Evolutionary conservation across 2,113 vertebrate genomes (phyloP).

Genomic region (Strix aluco): DNA sequence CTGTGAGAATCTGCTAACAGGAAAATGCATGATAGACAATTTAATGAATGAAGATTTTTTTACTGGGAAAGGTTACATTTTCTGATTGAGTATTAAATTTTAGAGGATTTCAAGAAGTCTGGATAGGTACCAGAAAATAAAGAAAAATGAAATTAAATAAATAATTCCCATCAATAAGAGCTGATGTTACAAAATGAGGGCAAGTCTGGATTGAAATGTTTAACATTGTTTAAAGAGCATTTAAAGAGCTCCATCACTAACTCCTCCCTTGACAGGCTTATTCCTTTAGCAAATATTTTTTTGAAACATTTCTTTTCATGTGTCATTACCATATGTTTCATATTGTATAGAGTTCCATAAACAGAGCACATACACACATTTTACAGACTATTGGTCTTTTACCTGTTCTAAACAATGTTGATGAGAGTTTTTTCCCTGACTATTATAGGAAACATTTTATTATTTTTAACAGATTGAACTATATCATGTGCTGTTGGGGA

Average conservation of each 20-base stretch:
- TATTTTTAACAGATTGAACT: background rate
- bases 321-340: constrained; percentile 16
- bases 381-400: constrained; percentile 28
- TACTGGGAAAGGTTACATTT: background rate
- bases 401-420: background rate
- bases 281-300: constrained; percentile 24
- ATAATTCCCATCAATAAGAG: background rate
- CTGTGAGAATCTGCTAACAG: background rate
- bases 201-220: background rate
- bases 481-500: background rate
- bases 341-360: constrained; percentile 36
- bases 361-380: background rate
- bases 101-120: background rate
- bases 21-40: background rate
- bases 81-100: background rate
- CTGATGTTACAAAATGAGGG: background rate
- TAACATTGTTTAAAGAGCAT: constrained; percentile 8
- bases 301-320: constrained; percentile 6
- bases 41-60: background rate
- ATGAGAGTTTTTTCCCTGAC: background rate
- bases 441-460: background rate
- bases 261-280: background rate
- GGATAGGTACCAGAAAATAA: background rate
- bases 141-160: background rate
- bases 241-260: background rate